Base-by-base conservation (phyloP, 2,888 invertebrate genomes). In the Drosophila cracens region DNA sequence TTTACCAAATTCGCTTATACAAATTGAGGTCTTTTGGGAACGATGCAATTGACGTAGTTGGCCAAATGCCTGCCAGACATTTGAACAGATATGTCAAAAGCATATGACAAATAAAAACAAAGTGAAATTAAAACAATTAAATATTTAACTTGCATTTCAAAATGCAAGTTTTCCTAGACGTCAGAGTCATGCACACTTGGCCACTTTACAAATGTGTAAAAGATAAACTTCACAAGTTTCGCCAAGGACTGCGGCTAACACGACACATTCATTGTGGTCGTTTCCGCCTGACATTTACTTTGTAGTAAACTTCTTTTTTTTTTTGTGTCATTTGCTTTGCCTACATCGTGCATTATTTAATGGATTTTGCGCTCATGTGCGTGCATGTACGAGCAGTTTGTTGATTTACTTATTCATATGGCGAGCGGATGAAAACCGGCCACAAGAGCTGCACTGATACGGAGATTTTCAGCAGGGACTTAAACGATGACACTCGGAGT, bases 41-140 rank as follows among this genome's bases (percentile, higher is more conserved):
- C 46, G 40, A 25, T 49, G 66, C 53, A 53, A 70, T 59, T 36
- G 64, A 58, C 53, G 70, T 51, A 38, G 18, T 49, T 25, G 57
- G 63, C 33, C 74, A 77, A 64, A 33, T 63, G 65, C 16, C 63
- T 53, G 49, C 18, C 60, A 60, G 51, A 52, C 25, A 16, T 31
- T 8, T 34, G 11, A 25, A 43, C 53, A 62, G 33, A 59, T 46
- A 31, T 13, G 25, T 21, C 38, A 31, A 46, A 53, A 49, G 27
- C n/a, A 29, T 36, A 18, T 31, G 65, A n/a, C 54, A 68, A 70
- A 71, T 71, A 61, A 40, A 48, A 63, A 70, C 53, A 71, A 46
- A 71, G 56, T 58, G 59, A 70, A 76, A 87, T 82, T 73, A 74
- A 84, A 89, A 76, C 79, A 87, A 87, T 89, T 79, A 82, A 82